Evolutionary conservation across 2,797 vertebrate species (phyloP).

Genomic region (Lutjanus campechanus): DNA sequence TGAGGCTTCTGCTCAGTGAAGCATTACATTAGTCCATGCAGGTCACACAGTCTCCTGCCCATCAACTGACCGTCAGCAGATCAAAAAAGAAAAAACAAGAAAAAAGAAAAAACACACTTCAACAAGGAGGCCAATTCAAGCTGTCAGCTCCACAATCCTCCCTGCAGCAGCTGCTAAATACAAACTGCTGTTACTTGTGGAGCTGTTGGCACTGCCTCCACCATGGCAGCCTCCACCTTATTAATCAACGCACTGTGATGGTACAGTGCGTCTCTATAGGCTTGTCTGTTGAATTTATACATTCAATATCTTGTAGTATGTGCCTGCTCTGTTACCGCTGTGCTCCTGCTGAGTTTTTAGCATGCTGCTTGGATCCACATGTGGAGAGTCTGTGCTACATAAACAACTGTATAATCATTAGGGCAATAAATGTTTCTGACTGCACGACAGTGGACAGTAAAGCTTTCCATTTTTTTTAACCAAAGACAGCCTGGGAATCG

Average conservation of each 20-base stretch:
- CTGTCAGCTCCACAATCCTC: slow-evolving; percentile 29
- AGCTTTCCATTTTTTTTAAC: slow-evolving; percentile 2
- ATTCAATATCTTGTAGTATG: slow-evolving; percentile 36
- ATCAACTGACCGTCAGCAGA: slow-evolving; percentile 21
- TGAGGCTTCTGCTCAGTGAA: slow-evolving; percentile 32
- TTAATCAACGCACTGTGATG: slow-evolving; percentile 36
- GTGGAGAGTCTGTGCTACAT: neutral
- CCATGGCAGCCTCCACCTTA: slow-evolving; percentile 33
- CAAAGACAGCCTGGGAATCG: neutral
- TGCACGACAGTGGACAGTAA: neutral
- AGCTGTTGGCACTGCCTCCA: slow-evolving; percentile 30
- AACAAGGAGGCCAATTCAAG: slow-evolving; percentile 22
- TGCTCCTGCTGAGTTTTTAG: slow-evolving; percentile 18
- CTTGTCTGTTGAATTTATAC: slow-evolving; percentile 43
- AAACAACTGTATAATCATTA: slow-evolving; percentile 6
- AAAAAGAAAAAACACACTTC: slow-evolving; percentile 5
- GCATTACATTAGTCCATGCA: slow-evolving; percentile 36
- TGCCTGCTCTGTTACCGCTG: slow-evolving; percentile 26
- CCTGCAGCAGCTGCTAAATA: slow-evolving; percentile 37
- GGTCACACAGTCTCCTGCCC: slow-evolving; percentile 41
- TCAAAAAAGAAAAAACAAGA: neutral
- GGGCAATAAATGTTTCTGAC: neutral
- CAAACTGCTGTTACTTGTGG: slow-evolving; percentile 15
- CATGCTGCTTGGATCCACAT: slow-evolving; percentile 15
- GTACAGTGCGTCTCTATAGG: slow-evolving; percentile 25